A percentile compares a stretch with the other conserved stretches of the same genome.
Evolutionary conservation across 2,113 vertebrate genomes (phyloP).

Genomic region (Ameiurus melas): DNA sequence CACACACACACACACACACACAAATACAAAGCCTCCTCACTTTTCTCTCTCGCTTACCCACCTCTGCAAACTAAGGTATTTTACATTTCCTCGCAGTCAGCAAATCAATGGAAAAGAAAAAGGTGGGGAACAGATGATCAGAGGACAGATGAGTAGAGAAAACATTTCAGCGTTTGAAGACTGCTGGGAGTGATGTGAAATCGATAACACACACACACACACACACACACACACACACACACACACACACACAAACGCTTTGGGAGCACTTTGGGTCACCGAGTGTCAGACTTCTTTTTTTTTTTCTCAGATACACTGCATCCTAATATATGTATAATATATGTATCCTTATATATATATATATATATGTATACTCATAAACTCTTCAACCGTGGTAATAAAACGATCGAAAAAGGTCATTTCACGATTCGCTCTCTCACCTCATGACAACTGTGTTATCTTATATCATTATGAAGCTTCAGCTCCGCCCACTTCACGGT

Average conservation of each 20-base stretch:
- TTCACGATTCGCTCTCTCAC: not conserved
- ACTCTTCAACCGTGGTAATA: not conserved
- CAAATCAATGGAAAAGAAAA: conserved; percentile 73
- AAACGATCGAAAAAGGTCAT: not conserved
- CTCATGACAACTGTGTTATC: not conserved
- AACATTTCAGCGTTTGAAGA: conserved; percentile 37
- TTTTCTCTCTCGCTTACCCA: conserved; percentile 25
- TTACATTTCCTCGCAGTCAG: conserved; percentile 75
- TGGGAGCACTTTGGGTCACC: not conserved
- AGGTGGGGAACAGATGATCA: conserved; percentile 52
- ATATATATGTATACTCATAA: not conserved
- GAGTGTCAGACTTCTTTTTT: not conserved
- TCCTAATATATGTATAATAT: not conserved
- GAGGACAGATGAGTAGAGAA: conserved; percentile 1
- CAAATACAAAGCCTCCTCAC: conserved; percentile 30
- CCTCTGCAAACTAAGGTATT: conserved; percentile 74
- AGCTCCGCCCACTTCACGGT: not conserved
- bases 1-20: conserved; percentile 18
- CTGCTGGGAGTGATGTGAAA: conserved; percentile 25
- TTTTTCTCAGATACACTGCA: not conserved
- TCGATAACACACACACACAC: conserved; percentile 9
- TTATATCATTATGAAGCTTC: not conserved
- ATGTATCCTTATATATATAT: not conserved
- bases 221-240: not conserved
- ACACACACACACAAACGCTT: too few relatives aligned